Evolutionary conservation across 2,888 invertebrate species (phyloP).

Genomic region (Hyposoter dolosus): DNA sequence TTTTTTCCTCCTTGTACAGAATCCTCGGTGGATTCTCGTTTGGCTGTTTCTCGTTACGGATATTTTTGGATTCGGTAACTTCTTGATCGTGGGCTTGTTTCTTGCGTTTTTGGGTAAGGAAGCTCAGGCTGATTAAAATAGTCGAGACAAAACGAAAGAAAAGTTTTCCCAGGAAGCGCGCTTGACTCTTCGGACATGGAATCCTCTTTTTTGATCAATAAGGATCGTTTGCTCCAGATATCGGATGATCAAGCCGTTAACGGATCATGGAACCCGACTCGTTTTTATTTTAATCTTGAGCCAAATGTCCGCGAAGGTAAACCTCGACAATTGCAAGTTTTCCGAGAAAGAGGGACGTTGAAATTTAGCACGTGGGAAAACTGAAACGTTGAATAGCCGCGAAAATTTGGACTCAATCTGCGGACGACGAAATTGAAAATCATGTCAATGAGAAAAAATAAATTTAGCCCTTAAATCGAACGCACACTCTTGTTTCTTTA

Average conservation of each 20-base stretch:
- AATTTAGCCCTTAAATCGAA: neutral
- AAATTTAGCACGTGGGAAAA: no score
- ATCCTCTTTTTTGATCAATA: neutral
- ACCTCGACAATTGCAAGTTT: neutral
- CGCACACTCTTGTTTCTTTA: conserved; percentile 68
- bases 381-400: neutral
- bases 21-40: conserved; percentile 1
- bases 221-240: neutral
- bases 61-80: neutral
- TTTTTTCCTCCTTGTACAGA: conserved; percentile 31
- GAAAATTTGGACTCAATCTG: neutral
- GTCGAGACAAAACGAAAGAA: neutral
- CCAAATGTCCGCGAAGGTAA: neutral
- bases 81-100: neutral
- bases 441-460: neutral
- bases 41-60: neutral
- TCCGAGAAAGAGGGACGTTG: no score
- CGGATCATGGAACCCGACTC: no score
- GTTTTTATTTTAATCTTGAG: no score
- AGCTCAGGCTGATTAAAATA: conserved; percentile 29
- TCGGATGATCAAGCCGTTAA: neutral
- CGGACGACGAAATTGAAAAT: neutral
- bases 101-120: conserved; percentile 28
- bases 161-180: conserved; percentile 7
- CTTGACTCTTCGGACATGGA: no score